Percentiles rank a stretch among this genome's conserved stretches.
phyloP scores from a whole-genome alignment of 2,888 invertebrate genomes.

The Sphinx pinastri region DNA sequence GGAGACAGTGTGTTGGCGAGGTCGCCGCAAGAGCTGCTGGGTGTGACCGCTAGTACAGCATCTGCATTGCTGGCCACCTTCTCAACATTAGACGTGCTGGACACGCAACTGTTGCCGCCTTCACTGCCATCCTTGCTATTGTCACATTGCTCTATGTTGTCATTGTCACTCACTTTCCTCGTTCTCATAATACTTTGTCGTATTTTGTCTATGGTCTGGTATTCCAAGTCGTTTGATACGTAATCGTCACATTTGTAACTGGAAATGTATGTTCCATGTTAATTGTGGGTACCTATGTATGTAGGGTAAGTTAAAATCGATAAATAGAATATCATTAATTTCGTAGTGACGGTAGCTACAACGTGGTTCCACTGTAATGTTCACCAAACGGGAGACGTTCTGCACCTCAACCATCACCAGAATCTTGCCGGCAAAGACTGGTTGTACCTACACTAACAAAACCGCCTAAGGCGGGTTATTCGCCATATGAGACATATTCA shows the following conservation, averaged over 20 bases:
- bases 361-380: too few relatives aligned
- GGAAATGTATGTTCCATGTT: conserved; percentile 49
- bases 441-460: too few relatives aligned
- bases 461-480: too few relatives aligned
- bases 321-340: too few relatives aligned
- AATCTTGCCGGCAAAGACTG: too few relatives aligned
- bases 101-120: conserved; percentile 45
- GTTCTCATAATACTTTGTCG: conserved; percentile 76
- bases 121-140: conserved; percentile 43
- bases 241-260: conserved; percentile 93
- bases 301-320: background rate
- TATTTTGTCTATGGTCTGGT: conserved; percentile 82
- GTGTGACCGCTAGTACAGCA: conserved; percentile 41
- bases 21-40: conserved; percentile 53
- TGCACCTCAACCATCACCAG: too few relatives aligned
- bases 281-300: background rate
- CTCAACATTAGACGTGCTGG: conserved; percentile 41
- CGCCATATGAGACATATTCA: too few relatives aligned
- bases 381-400: too few relatives aligned
- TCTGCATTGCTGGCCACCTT: conserved; percentile 49
- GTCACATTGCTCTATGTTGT: conserved; percentile 37
- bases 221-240: conserved; percentile 87
- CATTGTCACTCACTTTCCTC: conserved; percentile 49
- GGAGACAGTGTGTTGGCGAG: conserved; percentile 41
- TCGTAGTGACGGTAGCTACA: too few relatives aligned